Conservation (phyloP, 2,113 vertebrate genomes). For the Strix aluco region DNA sequence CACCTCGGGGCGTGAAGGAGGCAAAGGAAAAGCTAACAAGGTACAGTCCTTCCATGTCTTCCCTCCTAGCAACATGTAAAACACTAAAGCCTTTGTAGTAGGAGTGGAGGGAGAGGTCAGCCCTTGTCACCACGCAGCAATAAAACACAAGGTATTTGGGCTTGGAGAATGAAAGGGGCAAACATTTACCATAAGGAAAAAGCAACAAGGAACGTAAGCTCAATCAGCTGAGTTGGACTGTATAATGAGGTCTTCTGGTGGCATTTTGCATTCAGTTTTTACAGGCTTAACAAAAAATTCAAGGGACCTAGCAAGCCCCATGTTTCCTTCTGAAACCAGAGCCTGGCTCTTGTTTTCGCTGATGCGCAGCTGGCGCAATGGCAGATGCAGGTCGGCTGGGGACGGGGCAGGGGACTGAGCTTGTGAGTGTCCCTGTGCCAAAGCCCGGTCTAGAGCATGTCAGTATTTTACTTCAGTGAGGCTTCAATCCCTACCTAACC, state of each 20-base stretch:
- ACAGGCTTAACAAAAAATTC: background rate
- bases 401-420: accelerated
- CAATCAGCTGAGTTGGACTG: background rate
- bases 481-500: background rate
- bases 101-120: background rate
- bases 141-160: background rate
- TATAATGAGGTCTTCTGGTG: background rate
- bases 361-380: accelerated
- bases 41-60: background rate
- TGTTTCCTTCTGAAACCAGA: background rate
- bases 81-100: slow-evolving; percentile 19
- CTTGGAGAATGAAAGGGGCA: background rate
- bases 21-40: background rate
- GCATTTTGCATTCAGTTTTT: background rate
- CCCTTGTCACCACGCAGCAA: background rate
- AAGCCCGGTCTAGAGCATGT: background rate
- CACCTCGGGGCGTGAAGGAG: background rate
- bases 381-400: background rate
- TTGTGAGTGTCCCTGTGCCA: background rate
- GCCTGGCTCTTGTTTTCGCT: background rate
- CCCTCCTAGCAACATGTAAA: slow-evolving; percentile 20
- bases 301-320: background rate
- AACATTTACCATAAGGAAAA: background rate
- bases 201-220: background rate
- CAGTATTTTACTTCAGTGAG: background rate